Base-by-base conservation (phyloP, 30 jellyfish, hydroid and myxozoan species). In the Mastigias papua region DNA sequence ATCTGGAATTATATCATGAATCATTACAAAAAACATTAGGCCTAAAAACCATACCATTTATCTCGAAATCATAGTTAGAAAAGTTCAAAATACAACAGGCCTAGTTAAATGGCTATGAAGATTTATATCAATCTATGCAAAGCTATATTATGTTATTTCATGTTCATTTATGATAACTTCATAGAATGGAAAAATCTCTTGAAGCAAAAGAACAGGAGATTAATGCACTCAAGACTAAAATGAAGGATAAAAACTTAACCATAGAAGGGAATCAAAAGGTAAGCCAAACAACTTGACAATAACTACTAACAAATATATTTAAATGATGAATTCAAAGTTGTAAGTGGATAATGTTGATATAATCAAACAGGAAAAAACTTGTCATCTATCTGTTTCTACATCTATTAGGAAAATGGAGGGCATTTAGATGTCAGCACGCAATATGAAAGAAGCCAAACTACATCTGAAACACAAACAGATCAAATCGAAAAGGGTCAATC, bases 151-250 rank as follows among this genome's bases (percentile, higher is more conserved):
- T n/a, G n/a, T n/a, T n/a, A n/a, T n/a, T n/a, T n/a, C n/a, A n/a
- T n/a, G n/a, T 37, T 37, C 10, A 37, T 37, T 37, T 11, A 37
- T 3, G 17, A 4, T 51, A 1, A 9, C 2, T 17, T 51, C 27
- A 1, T 51, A 76, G 87, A 61, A 3, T 76, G 60, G 75, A 76
- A 60, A 76, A 49, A 22, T 23, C 35, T 6, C 10, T 76, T 48
- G 76, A 76, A 25, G n/a, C 75, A 76, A 76, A 37, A 50, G 87
- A 76, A 19, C 17, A 19, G 17, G 27, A 49, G 30, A 49, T 76
- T 3, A 23, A 20, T 25, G 48, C 23, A 60, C 78, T 58, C 63
- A 34, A 78, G 77, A 64, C 16, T 57, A 57, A 20, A 31, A 67
- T 78, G 37, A 34, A 34, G 42, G 33, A 19, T 29, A 48, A 22